phyloP scores from a whole-genome alignment of 2,797 vertebrate genomes.

The Lagorchestes hirsutus region DNA sequence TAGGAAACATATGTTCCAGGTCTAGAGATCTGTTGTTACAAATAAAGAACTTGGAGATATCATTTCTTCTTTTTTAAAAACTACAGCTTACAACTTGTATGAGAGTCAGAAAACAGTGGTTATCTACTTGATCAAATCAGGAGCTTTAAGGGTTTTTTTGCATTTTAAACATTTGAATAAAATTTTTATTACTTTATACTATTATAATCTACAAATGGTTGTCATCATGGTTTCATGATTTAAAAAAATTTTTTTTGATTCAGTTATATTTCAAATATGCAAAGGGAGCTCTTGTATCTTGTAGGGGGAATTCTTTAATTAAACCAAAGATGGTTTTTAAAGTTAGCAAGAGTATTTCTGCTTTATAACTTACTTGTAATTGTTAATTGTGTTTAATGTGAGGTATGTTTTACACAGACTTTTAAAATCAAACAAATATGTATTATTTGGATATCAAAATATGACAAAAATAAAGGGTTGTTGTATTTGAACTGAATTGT shows the following conservation, averaged over 20 bases:
- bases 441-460: constrained; percentile 10
- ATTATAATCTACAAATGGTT: background rate
- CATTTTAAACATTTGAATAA: constrained; percentile 19
- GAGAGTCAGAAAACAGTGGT: constrained; percentile 4
- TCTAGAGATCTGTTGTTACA: background rate
- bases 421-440: constrained; percentile 35
- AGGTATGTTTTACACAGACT: background rate
- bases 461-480: constrained; percentile 15
- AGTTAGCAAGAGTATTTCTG: background rate
- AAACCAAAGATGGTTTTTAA: background rate
- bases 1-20: constrained; percentile 22
- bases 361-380: background rate
- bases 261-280: constrained; percentile 39
- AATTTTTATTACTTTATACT: constrained; percentile 51
- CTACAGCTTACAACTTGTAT: background rate
- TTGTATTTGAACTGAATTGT: background rate
- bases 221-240: constrained; percentile 23
- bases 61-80: constrained; percentile 47
- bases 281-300: constrained; percentile 18
- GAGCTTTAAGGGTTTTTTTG: constrained; percentile 19
- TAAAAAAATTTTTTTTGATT: constrained; percentile 29
- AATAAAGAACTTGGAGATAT: background rate
- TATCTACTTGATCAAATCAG: constrained; percentile 39
- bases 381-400: constrained; percentile 34
- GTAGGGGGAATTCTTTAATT: constrained; percentile 11